These are phyloP conservation scores for Buphagus erythrorhynchus DNA, from an alignment of 2,797 vertebrate genomes.

Conservation along the genomic window DNA sequence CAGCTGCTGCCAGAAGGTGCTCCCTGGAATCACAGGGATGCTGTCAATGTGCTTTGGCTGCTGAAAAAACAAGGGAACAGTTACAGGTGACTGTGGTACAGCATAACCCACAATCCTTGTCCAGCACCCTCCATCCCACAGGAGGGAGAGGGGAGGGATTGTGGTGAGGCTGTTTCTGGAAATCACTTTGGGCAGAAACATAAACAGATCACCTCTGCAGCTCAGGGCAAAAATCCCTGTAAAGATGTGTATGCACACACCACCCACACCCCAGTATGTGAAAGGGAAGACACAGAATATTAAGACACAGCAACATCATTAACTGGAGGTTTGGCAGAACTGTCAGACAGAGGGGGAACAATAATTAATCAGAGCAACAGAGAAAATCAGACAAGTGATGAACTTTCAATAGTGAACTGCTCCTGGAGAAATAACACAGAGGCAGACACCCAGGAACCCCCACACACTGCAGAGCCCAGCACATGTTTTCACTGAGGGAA, in stretches of 20 bases:
- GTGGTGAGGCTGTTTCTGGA: neutral
- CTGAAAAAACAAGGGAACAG: fast-evolving
- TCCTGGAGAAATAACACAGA: neutral
- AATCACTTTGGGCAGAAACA: neutral
- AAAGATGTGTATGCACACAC: fast-evolving
- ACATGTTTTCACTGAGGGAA: fast-evolving
- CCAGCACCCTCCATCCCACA: fast-evolving
- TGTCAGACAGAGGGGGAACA: neutral
- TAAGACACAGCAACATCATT: neutral
- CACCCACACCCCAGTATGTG: fast-evolving
- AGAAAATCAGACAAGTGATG: neutral
- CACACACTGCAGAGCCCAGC: neutral
- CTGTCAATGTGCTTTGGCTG: neutral
- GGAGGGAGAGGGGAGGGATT: neutral
- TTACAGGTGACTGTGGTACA: neutral
- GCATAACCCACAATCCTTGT: fast-evolving
- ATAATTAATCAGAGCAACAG: neutral
- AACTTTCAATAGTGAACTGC: neutral
- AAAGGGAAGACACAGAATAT: neutral
- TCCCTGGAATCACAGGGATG: fast-evolving
- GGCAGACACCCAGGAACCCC: neutral
- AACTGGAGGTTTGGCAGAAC: neutral
- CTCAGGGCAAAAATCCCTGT: neutral
- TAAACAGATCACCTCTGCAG: neutral
- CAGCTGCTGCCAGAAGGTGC: neutral